Conservation (phyloP, 23 tunicate species). For the Halocynthia aurantium region DNA sequence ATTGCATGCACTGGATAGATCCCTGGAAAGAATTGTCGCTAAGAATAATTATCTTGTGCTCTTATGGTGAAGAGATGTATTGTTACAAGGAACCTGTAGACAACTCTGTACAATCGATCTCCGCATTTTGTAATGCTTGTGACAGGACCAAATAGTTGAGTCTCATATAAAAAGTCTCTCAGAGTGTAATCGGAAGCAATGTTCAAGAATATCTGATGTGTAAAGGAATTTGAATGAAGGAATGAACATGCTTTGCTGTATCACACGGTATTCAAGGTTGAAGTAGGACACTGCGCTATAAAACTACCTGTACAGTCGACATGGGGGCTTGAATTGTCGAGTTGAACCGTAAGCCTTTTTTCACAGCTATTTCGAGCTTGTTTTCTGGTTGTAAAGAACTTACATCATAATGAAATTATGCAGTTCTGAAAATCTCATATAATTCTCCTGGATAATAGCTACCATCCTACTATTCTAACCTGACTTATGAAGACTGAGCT, state of each 20-base stretch:
- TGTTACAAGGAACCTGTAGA: conserved; percentile 15
- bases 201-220: conserved; percentile 10
- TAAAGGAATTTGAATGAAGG: too few relatives aligned
- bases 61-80: background rate
- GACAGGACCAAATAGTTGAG: conserved; percentile 4
- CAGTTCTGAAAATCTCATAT: background rate
- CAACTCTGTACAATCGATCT: conserved; percentile 12
- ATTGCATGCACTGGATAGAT: conserved; percentile 10
- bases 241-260: too few relatives aligned
- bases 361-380: conserved; percentile 7
- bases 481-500: conserved; percentile 12
- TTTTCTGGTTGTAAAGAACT: background rate
- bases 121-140: background rate
- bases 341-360: background rate
- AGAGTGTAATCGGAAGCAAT: conserved; percentile 12
- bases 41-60: background rate
- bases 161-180: background rate
- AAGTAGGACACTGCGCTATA: too few relatives aligned
- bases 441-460: background rate
- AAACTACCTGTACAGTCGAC: conserved; percentile 17
- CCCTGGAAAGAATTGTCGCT: background rate
- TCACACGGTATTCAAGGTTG: too few relatives aligned
- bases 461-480: background rate
- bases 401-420: background rate
- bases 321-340: conserved; percentile 10